Conservation (phyloP, 2,113 vertebrate genomes). For the Porphyrio hochstetteri region DNA sequence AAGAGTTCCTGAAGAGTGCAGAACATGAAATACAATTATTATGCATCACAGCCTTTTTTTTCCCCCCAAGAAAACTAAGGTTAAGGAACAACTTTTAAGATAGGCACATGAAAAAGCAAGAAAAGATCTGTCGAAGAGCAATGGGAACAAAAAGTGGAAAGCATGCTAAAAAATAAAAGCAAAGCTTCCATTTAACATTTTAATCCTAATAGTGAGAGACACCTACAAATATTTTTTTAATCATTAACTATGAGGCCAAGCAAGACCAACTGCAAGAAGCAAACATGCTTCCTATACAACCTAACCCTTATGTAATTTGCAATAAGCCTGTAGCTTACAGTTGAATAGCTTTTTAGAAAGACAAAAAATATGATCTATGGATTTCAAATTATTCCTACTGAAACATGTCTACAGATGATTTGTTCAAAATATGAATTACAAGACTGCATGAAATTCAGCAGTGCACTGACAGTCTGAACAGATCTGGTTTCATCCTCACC, state of each 20-base stretch:
- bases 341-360: background rate
- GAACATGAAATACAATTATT: background rate
- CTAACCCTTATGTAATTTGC: background rate
- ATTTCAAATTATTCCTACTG: background rate
- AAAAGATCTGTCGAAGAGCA: background rate
- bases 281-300: background rate
- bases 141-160: background rate
- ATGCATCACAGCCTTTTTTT: background rate
- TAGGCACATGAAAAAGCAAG: background rate
- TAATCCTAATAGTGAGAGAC: background rate
- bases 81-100: background rate
- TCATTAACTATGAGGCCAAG: background rate
- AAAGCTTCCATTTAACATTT: background rate
- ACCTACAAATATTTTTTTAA: background rate
- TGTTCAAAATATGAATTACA: background rate
- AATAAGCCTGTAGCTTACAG: background rate
- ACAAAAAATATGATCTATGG: background rate
- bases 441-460: background rate
- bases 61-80: background rate
- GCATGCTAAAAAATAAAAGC: background rate
- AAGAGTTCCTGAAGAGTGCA: background rate
- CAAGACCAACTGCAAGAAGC: background rate
- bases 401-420: background rate
- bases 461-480: background rate
- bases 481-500: background rate